A percentile compares a stretch with the other conserved stretches of the same genome.
phyloP scores from a whole-genome alignment of 2,888 invertebrate species.

The Oegoconia quadripuncta region DNA sequence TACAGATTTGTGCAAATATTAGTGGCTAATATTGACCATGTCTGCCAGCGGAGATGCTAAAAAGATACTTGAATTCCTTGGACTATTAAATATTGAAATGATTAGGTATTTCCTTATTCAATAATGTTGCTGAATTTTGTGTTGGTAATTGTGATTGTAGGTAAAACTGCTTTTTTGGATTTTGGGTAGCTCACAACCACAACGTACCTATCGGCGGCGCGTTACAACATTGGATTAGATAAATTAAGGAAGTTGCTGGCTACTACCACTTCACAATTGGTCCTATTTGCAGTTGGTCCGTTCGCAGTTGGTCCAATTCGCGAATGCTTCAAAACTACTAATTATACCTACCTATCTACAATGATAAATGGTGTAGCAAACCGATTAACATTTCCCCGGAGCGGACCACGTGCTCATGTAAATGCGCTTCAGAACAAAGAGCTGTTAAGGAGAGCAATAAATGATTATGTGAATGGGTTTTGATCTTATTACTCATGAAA shows the following conservation, averaged over 20 bases:
- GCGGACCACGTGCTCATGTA: constrained; percentile 41
- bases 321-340: too few species aligned
- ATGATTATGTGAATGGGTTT: constrained; percentile 38
- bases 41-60: constrained; percentile 54
- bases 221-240: too few species aligned
- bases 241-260: too few species aligned
- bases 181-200: too few species aligned
- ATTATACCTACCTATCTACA: neutral
- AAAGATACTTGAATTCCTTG: constrained; percentile 45
- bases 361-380: constrained; percentile 28
- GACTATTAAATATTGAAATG: constrained; percentile 33
- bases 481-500: constrained; percentile 42
- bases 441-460: constrained; percentile 44
- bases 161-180: too few species aligned
- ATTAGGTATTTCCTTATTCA: constrained; percentile 37
- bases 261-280: too few species aligned
- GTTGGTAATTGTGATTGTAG: neutral
- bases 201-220: too few species aligned
- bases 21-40: constrained; percentile 57
- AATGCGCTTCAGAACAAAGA: constrained; percentile 48
- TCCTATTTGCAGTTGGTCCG: too few species aligned
- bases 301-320: too few species aligned
- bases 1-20: constrained; percentile 67
- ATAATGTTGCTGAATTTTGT: neutral
- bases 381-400: constrained; percentile 35